Evolutionary conservation across 2,797 vertebrate genomes (phyloP), one percentile per base, ranked within the genome.

Genomic region (Esox masquinongy): DNA sequence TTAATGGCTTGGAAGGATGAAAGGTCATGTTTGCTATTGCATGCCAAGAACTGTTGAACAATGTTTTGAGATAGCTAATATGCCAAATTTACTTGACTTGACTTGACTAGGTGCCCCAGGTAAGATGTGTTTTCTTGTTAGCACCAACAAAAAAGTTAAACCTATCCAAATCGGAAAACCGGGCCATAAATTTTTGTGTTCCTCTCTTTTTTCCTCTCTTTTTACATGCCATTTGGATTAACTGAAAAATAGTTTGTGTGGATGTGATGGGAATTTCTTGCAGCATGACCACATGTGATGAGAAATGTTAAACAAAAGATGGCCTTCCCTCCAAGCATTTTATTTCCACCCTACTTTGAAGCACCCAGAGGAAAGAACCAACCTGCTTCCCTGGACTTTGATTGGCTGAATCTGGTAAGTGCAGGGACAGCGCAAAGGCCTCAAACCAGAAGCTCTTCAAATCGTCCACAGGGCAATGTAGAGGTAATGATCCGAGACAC

Each of bases 301-400:
- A 80, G 84, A 82, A 83, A 86, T 87, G 80, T 84, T 39, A 4
- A 5, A 39, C 79, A 84, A 59, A 56, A 56, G 36, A 39, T 39
- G 36, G 36, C 7, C 36, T 24, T 9, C 9, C 9, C 7, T 59
- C 22, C 22, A 22, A 24, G n/a, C 9, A 22, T 59, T 59, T 24
- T 22, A 22, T 24, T 59, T 17, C n/a, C 24, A 59, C 19, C 53
- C 19, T n/a, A 59, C 22, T 59, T 22, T 14, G 12, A 24, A 3
- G 7, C 51, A 59, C 56, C 56, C 0, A 12, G 9, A 8, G 6
- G 1, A 59, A 24, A 11, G 8, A 59, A 24, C 24, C 56, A 59
- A 59, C 56, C 56, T 59, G n/a, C 3, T 47, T 5, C 43, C 6
- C 43, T 47, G 56, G 22, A 24, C 22, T 59, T 59, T 47, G 43